Base-by-base conservation (phyloP, 30 jellyfish, hydroid and myxozoan genomes). In the Aurelia sp. region DNA sequence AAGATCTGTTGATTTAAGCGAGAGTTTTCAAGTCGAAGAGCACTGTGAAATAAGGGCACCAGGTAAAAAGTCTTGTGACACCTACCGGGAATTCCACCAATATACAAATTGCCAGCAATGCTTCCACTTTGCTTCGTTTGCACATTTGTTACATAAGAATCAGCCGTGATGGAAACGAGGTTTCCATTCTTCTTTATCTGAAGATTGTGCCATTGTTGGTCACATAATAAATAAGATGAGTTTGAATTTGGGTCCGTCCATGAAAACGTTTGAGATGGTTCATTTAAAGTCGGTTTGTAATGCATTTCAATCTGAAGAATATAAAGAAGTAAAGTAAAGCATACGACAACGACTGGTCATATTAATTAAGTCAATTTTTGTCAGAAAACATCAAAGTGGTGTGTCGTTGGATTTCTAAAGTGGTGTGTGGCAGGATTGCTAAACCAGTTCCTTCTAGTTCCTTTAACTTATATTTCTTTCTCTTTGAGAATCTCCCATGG, bases 21-120 rank as follows among this genome's bases (percentile, higher is more conserved):
- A 16, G 0, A 52, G 7, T 8, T 5, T 60, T 79, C 30, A 24
- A 33, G n/a, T 57, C 5, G 19, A 19, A 48, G 17, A 5, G 47
- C 24, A 21, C 70, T 6, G n/a, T 0, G 20, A 81, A 48, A 24
- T 19, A 81, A 44, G 55, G 55, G 16, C 0, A 8, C 13, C 16
- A 44, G 55, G 55, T 44, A 8, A 8, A 7, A 44, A 44, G 15
- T 44, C 55, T 44, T 7, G 9, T 44, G 13, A 44, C 33, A 57
- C 96, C 60, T 65, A 94, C 99, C 72, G 13, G 91, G 93, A 8
- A 89, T 79, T 19, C 99, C 99, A 20, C 97, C 99, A 58, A 94
- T 72, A 76, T 88, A 94, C 65, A 84, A 65, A 51, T 55, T 33
- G 70, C 99, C 99, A 35, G 47, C 53, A 48, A 94, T 75, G 66